Evolutionary conservation across 2,888 invertebrate genomes (phyloP).

Genomic region (Meiosimyza decipiens): DNA sequence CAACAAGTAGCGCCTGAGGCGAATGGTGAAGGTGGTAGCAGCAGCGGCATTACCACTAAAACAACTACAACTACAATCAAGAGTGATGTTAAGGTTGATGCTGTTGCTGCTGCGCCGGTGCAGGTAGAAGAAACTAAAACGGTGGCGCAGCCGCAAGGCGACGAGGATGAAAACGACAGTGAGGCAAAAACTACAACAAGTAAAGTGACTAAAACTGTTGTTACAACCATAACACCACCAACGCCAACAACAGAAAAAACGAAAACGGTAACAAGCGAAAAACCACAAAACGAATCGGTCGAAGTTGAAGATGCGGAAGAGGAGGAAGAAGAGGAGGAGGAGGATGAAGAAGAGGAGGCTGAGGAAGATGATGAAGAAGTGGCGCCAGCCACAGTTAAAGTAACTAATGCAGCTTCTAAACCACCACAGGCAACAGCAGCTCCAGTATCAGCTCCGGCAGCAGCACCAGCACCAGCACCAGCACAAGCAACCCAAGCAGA

Average conservation of each 20-base stretch:
- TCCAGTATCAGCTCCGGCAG: neutral
- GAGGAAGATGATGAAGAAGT: neutral
- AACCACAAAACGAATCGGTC: slow-evolving; percentile 10
- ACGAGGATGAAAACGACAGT: neutral
- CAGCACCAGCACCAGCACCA: neutral
- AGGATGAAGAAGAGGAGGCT: slow-evolving; percentile 18
- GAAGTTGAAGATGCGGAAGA: slow-evolving; percentile 13
- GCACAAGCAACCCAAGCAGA: too few relatives aligned
- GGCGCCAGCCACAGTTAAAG: neutral
- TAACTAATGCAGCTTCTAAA: slow-evolving; percentile 1
- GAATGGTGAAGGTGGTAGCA: slow-evolving; percentile 1
- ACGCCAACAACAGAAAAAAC: slow-evolving; percentile 10
- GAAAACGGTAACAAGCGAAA: slow-evolving; percentile 7
- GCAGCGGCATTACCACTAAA: neutral
- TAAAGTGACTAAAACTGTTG: slow-evolving; percentile 13
- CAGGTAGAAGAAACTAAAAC: slow-evolving; percentile 13
- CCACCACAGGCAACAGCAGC: slow-evolving; percentile 10
- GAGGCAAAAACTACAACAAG: slow-evolving; percentile 16
- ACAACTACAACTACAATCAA: neutral
- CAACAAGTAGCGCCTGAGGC: neutral
- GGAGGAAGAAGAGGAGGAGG: neutral
- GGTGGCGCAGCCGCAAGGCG: neutral
- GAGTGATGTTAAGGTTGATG: neutral
- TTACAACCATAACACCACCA: neutral
- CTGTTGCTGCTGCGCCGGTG: neutral